A percentile compares a stretch with the other conserved stretches of the same genome.
phyloP scores from a whole-genome alignment of 2,797 vertebrate genomes.

The Pseudochirops corinnae region DNA sequence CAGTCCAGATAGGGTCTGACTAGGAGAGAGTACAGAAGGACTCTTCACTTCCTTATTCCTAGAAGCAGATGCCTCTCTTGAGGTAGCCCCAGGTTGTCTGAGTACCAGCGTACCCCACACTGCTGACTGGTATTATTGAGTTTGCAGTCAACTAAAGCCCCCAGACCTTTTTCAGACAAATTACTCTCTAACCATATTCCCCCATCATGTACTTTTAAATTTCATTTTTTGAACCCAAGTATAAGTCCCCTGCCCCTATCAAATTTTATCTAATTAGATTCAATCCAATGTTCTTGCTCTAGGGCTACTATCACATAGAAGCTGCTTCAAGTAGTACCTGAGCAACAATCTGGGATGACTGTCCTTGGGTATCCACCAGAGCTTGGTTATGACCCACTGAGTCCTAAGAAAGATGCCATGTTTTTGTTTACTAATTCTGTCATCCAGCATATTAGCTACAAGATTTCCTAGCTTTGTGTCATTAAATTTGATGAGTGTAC shows the following conservation, averaged over 20 bases:
- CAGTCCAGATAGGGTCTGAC: background rate
- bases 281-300: background rate
- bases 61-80: background rate
- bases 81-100: background rate
- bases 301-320: background rate
- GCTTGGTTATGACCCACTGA: background rate
- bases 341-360: background rate
- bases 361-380: background rate
- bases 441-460: background rate
- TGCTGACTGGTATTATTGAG: background rate
- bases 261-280: background rate
- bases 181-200: background rate
- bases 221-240: background rate
- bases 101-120: background rate
- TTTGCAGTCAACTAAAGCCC: background rate
- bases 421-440: background rate
- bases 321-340: background rate
- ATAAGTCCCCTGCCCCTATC: background rate
- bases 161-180: background rate
- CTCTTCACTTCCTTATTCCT: background rate
- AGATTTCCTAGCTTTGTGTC: background rate
- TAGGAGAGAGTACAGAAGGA: background rate
- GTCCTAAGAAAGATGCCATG: background rate
- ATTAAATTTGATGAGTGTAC: background rate
- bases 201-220: too few relatives aligned